Conservation (phyloP, 2,113 vertebrate species). For the Hyperopisus bebe region DNA sequence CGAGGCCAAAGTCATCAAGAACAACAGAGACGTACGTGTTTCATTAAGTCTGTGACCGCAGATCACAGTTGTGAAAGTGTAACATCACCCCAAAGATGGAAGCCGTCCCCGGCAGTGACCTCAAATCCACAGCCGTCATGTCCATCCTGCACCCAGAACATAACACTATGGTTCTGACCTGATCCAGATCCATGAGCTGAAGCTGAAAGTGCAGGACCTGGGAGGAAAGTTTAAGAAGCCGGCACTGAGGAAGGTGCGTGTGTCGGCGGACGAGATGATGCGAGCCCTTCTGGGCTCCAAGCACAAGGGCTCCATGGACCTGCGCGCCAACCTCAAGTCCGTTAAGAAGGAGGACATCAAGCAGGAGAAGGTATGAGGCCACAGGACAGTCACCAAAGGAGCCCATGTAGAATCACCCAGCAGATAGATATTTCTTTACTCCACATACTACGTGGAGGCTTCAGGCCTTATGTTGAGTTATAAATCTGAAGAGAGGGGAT, state of each 20-base stretch:
- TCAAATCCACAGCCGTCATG: background rate
- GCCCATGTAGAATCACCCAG: background rate
- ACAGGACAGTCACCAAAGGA: background rate
- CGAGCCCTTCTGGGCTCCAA: slow-evolving; percentile 79
- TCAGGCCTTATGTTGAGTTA: background rate
- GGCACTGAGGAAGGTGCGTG: slow-evolving; percentile 65
- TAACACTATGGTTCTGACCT: background rate
- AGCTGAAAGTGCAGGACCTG: slow-evolving; percentile 74
- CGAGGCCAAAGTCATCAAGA: slow-evolving; percentile 64
- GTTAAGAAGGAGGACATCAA: slow-evolving; percentile 81
- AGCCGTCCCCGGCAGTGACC: background rate
- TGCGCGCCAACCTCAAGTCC: slow-evolving; percentile 79
- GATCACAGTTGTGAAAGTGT: background rate
- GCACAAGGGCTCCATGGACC: slow-evolving; percentile 82
- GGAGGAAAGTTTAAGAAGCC: slow-evolving; percentile 80
- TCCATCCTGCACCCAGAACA: background rate
- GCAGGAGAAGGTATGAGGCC: slow-evolving; percentile 63
- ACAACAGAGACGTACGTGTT: slow-evolving; percentile 55
- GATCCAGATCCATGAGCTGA: slow-evolving; percentile 70
- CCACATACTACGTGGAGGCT: background rate
- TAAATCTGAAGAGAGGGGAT: background rate
- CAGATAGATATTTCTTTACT: background rate
- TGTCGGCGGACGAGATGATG: slow-evolving; percentile 79
- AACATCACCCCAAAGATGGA: background rate
- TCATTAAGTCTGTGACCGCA: background rate